Percentiles rank a stretch among this genome's conserved stretches.
Evolutionary conservation across 2,797 vertebrate genomes (phyloP).

Genomic region (Malurus splendens): DNA sequence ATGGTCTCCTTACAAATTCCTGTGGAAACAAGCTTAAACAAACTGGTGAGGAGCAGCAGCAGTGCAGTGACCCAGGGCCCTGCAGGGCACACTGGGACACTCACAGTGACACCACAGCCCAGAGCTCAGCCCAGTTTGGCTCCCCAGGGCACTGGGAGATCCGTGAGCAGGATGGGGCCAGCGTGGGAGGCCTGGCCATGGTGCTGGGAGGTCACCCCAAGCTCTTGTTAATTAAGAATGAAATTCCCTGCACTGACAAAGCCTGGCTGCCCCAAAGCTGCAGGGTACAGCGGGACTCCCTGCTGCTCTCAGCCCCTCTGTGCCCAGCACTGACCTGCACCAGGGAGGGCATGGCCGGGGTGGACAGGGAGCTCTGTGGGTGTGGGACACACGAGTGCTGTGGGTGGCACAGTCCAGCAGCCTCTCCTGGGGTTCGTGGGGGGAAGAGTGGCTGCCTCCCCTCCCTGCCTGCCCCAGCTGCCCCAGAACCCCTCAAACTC

Average conservation of each 20-base stretch:
- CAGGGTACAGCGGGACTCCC: too few species aligned
- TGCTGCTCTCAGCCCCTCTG: background rate
- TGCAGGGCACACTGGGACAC: fast-evolving
- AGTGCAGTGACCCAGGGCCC: fast-evolving
- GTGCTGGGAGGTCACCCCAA: fast-evolving
- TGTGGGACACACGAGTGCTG: background rate
- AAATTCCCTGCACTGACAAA: background rate
- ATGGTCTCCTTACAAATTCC: background rate
- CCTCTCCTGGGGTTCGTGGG: background rate
- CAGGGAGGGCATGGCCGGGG: background rate
- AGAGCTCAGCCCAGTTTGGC: background rate
- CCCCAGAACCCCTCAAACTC: background rate
- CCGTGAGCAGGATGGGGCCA: fast-evolving
- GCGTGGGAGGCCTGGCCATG: fast-evolving
- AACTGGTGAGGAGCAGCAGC: background rate
- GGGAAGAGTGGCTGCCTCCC: background rate
- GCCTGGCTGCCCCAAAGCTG: background rate
- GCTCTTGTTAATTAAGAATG: background rate
- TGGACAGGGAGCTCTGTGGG: background rate
- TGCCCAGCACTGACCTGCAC: too few species aligned
- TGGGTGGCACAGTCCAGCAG: background rate
- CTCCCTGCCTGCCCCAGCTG: background rate
- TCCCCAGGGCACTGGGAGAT: background rate
- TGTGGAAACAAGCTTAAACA: background rate
- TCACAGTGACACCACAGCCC: background rate